A percentile compares a stretch with the other conserved stretches of the same genome.
Evolutionary conservation across 2,888 invertebrate genomes (phyloP).

Genomic region (Alviniconcha strummeri): DNA sequence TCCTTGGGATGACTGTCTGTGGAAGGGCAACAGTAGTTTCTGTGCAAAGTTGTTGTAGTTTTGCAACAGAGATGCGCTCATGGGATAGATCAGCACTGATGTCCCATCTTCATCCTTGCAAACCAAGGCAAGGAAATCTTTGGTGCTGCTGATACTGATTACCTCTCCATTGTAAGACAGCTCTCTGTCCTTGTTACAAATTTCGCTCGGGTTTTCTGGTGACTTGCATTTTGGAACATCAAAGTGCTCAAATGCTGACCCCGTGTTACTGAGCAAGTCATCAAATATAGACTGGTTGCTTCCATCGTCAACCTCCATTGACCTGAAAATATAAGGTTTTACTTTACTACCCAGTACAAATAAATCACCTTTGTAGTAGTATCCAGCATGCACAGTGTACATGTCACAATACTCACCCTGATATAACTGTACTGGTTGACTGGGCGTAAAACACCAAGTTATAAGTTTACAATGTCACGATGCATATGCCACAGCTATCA

Average conservation of each 20-base stretch:
- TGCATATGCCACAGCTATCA: no score
- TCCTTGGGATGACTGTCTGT: not conserved
- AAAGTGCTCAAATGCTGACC: not conserved
- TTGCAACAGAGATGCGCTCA: not conserved
- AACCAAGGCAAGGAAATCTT: not conserved
- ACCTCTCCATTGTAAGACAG: not conserved
- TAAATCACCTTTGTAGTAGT: no score
- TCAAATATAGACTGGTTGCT: slow-evolving; percentile 12
- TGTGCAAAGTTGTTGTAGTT: not conserved
- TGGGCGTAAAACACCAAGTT: no score
- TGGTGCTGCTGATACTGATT: not conserved
- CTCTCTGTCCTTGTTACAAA: not conserved
- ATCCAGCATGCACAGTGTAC: no score
- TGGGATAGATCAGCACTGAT: not conserved
- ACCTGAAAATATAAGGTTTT: not conserved
- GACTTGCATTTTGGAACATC: not conserved
- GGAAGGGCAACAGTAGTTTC: not conserved
- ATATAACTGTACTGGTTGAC: no score
- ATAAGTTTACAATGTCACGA: no score
- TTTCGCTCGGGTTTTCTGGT: not conserved
- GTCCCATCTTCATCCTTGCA: not conserved
- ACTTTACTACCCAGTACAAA: no score
- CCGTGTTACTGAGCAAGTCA: not conserved
- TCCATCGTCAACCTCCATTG: not conserved
- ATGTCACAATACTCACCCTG: no score